phyloP scores from a whole-genome alignment of 2,888 invertebrate genomes.

The Lutraria lutraria region DNA sequence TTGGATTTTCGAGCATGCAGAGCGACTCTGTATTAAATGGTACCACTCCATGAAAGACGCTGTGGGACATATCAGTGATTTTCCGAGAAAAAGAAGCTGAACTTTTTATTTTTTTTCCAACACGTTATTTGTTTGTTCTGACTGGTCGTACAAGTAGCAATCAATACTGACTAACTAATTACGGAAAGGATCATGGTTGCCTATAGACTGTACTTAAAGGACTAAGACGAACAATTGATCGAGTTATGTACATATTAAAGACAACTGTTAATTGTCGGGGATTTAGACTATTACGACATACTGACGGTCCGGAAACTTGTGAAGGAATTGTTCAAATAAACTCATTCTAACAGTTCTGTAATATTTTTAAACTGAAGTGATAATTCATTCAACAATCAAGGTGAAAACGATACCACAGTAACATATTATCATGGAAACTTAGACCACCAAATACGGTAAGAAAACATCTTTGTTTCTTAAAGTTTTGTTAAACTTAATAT shows the following conservation, averaged over 20 bases:
- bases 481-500: no score
- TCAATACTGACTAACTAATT: not conserved
- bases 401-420: not conserved
- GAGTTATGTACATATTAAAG: not conserved
- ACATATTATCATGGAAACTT: not conserved
- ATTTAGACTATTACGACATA: not conserved
- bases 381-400: not conserved
- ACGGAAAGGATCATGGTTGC: not conserved
- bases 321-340: not conserved
- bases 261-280: not conserved
- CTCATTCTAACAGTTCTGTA: not conserved
- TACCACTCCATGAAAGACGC: slow-evolving; percentile 1
- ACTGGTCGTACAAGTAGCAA: not conserved
- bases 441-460: not conserved
- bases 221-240: not conserved
- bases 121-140: not conserved
- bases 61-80: slow-evolving; percentile 16
- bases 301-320: not conserved
- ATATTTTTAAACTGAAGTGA: not conserved
- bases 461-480: no score
- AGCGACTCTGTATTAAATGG: not conserved
- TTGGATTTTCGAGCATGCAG: not conserved
- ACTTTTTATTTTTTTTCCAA: not conserved
- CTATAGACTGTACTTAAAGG: not conserved
- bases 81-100: not conserved